Base-by-base conservation (phyloP, 2,797 vertebrate genomes). In the Darevskia mixta region DNA sequence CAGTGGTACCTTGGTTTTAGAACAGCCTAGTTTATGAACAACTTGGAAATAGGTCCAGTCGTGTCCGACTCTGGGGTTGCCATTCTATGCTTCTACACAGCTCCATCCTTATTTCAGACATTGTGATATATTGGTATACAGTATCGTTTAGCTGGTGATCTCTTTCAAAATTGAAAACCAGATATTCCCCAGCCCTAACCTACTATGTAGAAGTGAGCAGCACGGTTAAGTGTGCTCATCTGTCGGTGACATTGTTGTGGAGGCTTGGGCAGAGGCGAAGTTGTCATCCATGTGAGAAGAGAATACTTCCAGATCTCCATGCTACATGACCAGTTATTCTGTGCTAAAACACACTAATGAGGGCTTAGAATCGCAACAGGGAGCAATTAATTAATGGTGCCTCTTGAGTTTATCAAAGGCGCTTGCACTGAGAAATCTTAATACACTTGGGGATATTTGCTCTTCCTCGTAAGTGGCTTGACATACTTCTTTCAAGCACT, bases 311-410 rank as follows among this genome's bases (percentile, higher is more conserved):
- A 92, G 90, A 88, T 92, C 77, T 90, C 90, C 67, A 61, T 77
- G 72, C 90, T 87, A 84, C 92, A 83, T 72, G 82, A 90, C 92
- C 89, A 89, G 91, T 88, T 89, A 86, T 61, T 58, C 35, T 87
- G 83, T 89, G 78, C 90, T 94, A 79, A 90, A 73, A 86, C 80
- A 82, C 87, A 82, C 61, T 95, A 93, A 94, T 90, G 87, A 94
- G 91, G 76, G 79, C 92, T 92, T 94, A 92, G 89, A 93, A 91
- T 90, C 85, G 45, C 81, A 83, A 77, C 0, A 82, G 23, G 91
- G 73, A 78, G 79, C 81, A 75, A 75, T 66, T 78, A 1, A 90
- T 91, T 88, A 93, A 75, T 79, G 88, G 86, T 88, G 87, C 38
- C 49, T 78, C 55, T 69, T 25, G 43, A 18, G 82, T 93, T 89